phyloP scores from a whole-genome alignment of 1,140 invertebrate genomes.

The Cataglyphis hispanica region DNA sequence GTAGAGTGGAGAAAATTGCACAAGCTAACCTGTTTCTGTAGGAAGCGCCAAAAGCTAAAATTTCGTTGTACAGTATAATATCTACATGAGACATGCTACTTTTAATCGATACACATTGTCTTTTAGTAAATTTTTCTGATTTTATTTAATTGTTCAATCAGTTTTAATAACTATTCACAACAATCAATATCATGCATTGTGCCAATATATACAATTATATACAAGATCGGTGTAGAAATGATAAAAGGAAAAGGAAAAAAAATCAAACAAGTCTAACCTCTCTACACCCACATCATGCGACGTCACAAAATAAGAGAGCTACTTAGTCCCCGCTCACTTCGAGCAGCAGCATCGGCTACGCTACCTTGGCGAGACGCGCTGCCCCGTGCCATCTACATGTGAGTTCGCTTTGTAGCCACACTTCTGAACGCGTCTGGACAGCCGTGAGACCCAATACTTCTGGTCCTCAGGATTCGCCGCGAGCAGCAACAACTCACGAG shows the following conservation, averaged over 20 bases:
- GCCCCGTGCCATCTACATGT: slow-evolving; percentile 88
- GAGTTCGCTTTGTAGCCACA: slow-evolving; percentile 96
- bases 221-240: neutral
- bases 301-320: slow-evolving; percentile 82
- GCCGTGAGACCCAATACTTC: slow-evolving; percentile 95
- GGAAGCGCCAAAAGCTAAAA: slow-evolving; percentile 4
- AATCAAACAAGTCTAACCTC: slow-evolving; percentile 81
- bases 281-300: slow-evolving; percentile 83
- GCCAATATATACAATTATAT: slow-evolving; percentile 26
- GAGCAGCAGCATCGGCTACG: slow-evolving; percentile 80
- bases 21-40: slow-evolving; percentile 10
- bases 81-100: slow-evolving; percentile 6
- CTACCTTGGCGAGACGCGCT: slow-evolving; percentile 90
- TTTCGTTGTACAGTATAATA: slow-evolving; percentile 2
- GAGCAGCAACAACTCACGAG: slow-evolving; percentile 96
- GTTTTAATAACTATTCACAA: neutral
- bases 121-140: neutral
- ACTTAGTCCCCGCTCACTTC: slow-evolving; percentile 78
- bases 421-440: slow-evolving; percentile 97
- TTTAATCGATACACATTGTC: neutral
- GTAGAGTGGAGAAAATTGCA: neutral
- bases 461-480: slow-evolving; percentile 95
- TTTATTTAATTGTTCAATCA: neutral
- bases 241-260: slow-evolving; percentile 58
- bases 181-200: slow-evolving; percentile 33